Evolutionary conservation across 2,113 vertebrate genomes (phyloP).

Genomic region (Lagopus leucura): DNA sequence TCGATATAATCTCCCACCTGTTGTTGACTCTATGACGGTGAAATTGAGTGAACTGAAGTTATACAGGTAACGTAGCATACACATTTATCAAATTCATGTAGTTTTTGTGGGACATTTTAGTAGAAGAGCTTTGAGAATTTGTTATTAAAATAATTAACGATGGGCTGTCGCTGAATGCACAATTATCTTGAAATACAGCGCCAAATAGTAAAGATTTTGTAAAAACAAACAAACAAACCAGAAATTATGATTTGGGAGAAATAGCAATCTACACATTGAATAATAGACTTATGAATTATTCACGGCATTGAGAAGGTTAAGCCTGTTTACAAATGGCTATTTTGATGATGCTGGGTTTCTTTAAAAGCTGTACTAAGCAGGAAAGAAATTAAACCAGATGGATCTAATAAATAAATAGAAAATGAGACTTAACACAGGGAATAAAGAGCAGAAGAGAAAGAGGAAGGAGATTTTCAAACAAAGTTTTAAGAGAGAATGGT

Average conservation of each 20-base stretch:
- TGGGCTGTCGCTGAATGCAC: not conserved
- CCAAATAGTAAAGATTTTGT: not conserved
- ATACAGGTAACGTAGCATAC: constrained; percentile 84
- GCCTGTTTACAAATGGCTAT: not conserved
- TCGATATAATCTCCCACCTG: constrained; percentile 82
- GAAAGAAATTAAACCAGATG: not conserved
- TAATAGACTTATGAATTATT: not conserved
- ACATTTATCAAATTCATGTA: not conserved
- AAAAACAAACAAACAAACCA: not conserved
- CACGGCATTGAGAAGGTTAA: not conserved
- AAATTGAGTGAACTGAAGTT: constrained; percentile 92
- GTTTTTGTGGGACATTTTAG: not conserved
- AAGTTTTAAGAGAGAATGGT: not conserved
- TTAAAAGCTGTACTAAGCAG: not conserved
- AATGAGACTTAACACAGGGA: not conserved
- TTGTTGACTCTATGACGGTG: constrained; percentile 91
- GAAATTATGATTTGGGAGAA: not conserved
- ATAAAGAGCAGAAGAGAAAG: not conserved
- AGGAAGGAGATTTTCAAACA: not conserved
- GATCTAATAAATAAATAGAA: not conserved
- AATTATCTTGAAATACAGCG: not conserved
- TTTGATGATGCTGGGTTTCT: not conserved
- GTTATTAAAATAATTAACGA: not conserved
- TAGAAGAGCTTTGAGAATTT: not conserved
- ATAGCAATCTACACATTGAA: not conserved